Percentiles rank a stretch among this genome's conserved stretches.
Evolutionary conservation across 2,797 vertebrate genomes (phyloP).

Genomic region (Notolepis coatsorum): DNA sequence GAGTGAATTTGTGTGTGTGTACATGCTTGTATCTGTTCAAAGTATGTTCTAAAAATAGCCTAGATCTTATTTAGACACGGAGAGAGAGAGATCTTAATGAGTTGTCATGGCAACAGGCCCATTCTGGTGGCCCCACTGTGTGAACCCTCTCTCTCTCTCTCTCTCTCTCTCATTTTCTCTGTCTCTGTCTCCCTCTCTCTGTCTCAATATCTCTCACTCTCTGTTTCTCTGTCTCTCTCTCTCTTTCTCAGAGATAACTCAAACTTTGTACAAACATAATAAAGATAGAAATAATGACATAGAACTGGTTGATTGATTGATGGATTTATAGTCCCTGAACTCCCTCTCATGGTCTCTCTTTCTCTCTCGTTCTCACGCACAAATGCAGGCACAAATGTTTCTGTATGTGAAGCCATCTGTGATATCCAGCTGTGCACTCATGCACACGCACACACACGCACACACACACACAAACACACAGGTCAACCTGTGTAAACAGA

Average conservation of each 20-base stretch:
- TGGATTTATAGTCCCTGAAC: too few relatives aligned
- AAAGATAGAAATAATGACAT: too few relatives aligned
- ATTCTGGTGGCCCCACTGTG: conserved; percentile 67
- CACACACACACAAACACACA: too few relatives aligned
- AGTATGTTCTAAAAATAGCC: conserved; percentile 77
- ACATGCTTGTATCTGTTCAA: conserved; percentile 39
- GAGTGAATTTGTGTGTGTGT: conserved; percentile 48
- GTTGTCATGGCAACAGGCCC: conserved; percentile 85
- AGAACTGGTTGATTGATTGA: not conserved
- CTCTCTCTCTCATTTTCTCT: conserved; percentile 15
- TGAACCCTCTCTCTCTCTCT: conserved; percentile 32
- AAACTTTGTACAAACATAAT: too few relatives aligned
- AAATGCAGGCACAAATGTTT: too few relatives aligned
- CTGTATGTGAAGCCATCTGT: too few relatives aligned
- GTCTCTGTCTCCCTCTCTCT: conserved; percentile 40
- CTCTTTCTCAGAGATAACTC: too few relatives aligned
- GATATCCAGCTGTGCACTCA: too few relatives aligned
- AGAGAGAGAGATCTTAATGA: conserved; percentile 53
- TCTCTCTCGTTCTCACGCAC: too few relatives aligned
- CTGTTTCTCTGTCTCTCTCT: not conserved
- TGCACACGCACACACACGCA: too few relatives aligned
- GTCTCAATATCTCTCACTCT: conserved; percentile 1
- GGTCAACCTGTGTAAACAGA: too few relatives aligned
- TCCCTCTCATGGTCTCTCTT: too few relatives aligned
- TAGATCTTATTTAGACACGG: conserved; percentile 80